These are phyloP conservation scores for Halcyon chelicuti DNA, from an alignment of 2,797 vertebrate genomes.

Conservation along the genomic window DNA sequence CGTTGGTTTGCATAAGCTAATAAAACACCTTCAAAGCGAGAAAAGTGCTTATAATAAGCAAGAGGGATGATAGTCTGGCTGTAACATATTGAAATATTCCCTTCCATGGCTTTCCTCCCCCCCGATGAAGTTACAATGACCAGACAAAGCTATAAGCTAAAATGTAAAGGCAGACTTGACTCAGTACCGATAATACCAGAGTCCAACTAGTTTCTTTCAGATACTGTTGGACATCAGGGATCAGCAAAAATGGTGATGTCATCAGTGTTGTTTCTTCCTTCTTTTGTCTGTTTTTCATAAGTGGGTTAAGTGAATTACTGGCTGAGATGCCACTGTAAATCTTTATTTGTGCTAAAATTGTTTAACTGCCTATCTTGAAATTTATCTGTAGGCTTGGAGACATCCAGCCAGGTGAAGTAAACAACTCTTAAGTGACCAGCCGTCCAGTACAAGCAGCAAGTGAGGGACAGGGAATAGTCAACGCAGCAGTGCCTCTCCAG, in stretches of 20 bases:
- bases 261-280: not conserved
- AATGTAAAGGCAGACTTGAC: not conserved
- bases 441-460: not conserved
- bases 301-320: not conserved
- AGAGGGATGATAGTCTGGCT: not conserved
- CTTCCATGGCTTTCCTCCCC: not conserved
- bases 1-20: not conserved
- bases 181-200: not conserved
- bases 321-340: not conserved
- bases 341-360: not conserved
- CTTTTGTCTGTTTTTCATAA: not conserved
- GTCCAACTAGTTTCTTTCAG: not conserved
- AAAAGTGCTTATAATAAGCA: not conserved
- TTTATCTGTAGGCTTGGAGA: not conserved
- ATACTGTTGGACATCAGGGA: not conserved
- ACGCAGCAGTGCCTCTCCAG: not conserved
- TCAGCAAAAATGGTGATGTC: not conserved
- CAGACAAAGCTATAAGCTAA: not conserved
- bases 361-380: slow-evolving; percentile 17
- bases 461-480: not conserved
- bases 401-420: not conserved
- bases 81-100: not conserved
- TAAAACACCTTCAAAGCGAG: not conserved
- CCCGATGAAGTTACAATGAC: not conserved
- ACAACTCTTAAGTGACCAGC: not conserved